Conservation (phyloP, 2,797 vertebrate genomes). For the Erithacus rubecula region DNA sequence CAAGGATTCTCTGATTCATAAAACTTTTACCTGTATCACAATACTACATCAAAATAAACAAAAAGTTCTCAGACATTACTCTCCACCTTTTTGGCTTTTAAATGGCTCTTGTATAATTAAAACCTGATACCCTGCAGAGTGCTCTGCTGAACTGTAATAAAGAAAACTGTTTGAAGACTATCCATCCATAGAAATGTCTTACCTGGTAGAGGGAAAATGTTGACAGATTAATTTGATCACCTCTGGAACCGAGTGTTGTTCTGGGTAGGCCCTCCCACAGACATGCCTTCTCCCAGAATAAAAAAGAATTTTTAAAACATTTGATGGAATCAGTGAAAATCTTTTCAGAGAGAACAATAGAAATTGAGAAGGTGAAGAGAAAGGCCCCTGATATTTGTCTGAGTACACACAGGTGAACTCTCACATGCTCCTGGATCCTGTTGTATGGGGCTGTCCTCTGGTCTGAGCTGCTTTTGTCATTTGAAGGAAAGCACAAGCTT, state of each 20-base stretch:
- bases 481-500: background rate
- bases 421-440: background rate
- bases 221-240: background rate
- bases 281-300: background rate
- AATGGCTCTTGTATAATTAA: background rate
- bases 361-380: background rate
- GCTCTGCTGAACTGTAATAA: background rate
- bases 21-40: background rate
- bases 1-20: background rate
- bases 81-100: background rate
- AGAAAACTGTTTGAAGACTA: background rate
- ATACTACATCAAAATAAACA: background rate
- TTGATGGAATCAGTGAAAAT: background rate
- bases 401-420: background rate
- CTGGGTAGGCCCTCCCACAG: background rate
- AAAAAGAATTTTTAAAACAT: background rate
- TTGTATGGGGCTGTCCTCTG: background rate
- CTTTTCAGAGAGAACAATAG: background rate
- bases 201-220: background rate
- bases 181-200: background rate
- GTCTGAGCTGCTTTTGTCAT: background rate
- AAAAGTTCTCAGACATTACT: background rate
- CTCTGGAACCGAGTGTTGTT: background rate
- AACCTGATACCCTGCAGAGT: background rate
- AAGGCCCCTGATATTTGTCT: fast-evolving